These are phyloP conservation scores for Hydroisotoma schaefferi DNA, from an alignment of 2,888 invertebrate species.

Conservation along the genomic window DNA sequence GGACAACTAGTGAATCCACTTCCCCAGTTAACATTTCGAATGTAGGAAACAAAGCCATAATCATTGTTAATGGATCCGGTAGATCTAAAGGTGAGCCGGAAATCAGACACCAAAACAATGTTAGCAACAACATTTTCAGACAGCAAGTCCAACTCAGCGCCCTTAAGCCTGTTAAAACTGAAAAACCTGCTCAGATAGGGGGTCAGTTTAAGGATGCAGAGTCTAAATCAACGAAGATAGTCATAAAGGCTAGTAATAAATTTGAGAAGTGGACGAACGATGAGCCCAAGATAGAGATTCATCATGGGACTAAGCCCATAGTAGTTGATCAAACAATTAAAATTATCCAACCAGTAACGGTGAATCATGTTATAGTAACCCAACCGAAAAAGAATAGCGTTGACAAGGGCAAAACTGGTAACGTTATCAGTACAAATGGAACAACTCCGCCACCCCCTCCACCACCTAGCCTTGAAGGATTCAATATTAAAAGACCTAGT, in stretches of 20 bases:
- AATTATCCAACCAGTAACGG: too few species aligned
- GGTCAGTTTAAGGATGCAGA: background rate
- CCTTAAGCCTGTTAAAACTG: too few species aligned
- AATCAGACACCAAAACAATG: background rate
- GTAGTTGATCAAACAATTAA: background rate
- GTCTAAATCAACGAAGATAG: background rate
- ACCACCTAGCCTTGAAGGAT: conserved; percentile 26
- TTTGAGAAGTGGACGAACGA: too few species aligned
- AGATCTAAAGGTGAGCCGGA: background rate
- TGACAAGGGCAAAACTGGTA: conserved; percentile 4
- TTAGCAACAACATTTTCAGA: conserved; percentile 26
- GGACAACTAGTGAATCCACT: conserved; percentile 25
- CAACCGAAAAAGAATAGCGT: background rate
- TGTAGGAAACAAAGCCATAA: conserved; percentile 47
- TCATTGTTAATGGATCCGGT: conserved; percentile 40
- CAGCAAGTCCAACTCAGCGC: conserved; percentile 27
- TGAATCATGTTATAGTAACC: background rate
- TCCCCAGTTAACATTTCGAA: conserved; percentile 32
- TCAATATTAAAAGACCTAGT: background rate
- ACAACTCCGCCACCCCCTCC: conserved; percentile 42
- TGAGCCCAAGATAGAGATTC: too few species aligned
- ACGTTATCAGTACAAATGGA: background rate
- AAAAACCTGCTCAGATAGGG: too few species aligned
- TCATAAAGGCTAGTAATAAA: background rate
- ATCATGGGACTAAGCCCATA: background rate